Evolutionary conservation across 2,888 invertebrate species (phyloP).

Genomic region (Ectropis crepuscularia): DNA sequence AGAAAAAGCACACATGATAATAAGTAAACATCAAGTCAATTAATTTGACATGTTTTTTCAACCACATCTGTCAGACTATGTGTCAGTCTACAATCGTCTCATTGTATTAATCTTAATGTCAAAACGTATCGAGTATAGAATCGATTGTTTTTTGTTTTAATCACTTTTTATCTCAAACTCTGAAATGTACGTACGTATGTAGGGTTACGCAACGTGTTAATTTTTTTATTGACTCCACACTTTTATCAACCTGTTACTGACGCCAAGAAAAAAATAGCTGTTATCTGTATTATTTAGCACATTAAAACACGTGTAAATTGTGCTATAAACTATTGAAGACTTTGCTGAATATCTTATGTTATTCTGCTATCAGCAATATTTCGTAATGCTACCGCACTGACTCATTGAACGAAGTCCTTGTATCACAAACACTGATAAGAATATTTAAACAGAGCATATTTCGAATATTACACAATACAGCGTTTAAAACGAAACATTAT

Average conservation of each 20-base stretch:
- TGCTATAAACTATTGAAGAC: slow-evolving; percentile 25
- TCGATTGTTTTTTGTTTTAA: too few species aligned
- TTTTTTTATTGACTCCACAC: not conserved
- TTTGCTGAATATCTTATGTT: slow-evolving; percentile 30
- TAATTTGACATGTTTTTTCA: too few species aligned
- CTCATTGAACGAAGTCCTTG: slow-evolving; percentile 53
- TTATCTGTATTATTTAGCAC: slow-evolving; percentile 2
- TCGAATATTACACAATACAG: slow-evolving; percentile 43
- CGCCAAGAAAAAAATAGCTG: not conserved
- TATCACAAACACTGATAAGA: slow-evolving; percentile 48
- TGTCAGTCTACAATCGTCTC: too few species aligned
- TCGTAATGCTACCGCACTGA: slow-evolving; percentile 48
- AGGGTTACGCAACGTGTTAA: too few species aligned
- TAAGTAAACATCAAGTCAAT: too few species aligned
- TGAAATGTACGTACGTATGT: too few species aligned
- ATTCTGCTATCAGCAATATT: slow-evolving; percentile 44
- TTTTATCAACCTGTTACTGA: not conserved
- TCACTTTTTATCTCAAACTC: too few species aligned
- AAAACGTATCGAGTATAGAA: too few species aligned
- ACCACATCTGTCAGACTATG: too few species aligned
- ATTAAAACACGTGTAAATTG: slow-evolving; percentile 23
- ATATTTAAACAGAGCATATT: slow-evolving; percentile 50
- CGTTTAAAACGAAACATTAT: slow-evolving; percentile 23
- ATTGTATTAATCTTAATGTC: too few species aligned
- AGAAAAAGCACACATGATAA: too few species aligned